Evolutionary conservation across 2,888 invertebrate species (phyloP).

Genomic region (Pollenia griseotomentosa): DNA sequence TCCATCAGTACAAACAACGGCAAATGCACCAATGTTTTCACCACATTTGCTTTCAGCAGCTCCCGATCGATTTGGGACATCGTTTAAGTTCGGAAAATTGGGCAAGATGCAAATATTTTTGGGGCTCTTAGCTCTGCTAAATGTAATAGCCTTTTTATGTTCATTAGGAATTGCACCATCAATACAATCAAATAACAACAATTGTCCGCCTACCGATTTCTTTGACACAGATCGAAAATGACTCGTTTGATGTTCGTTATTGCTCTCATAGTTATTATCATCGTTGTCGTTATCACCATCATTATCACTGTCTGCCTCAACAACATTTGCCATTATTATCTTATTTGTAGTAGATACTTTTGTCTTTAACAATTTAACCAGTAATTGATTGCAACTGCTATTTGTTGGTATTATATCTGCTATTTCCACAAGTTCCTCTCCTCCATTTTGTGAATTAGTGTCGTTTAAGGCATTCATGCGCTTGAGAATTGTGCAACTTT

Average conservation of each 20-base stretch:
- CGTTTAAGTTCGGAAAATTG: slow-evolving; percentile 69
- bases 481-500: slow-evolving; percentile 80
- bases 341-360: slow-evolving; percentile 75
- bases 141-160: slow-evolving; percentile 84
- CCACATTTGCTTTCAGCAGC: slow-evolving; percentile 54
- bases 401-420: slow-evolving; percentile 88
- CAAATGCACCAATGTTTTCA: slow-evolving; percentile 87
- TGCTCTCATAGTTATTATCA: slow-evolving; percentile 74
- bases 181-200: slow-evolving; percentile 80
- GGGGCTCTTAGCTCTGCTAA: slow-evolving; percentile 88
- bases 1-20: slow-evolving; percentile 91
- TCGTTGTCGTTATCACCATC: slow-evolving; percentile 78
- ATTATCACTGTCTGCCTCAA: slow-evolving; percentile 75
- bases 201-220: slow-evolving; percentile 79
- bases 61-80: slow-evolving; percentile 5
- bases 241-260: slow-evolving; percentile 53
- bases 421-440: slow-evolving; percentile 80
- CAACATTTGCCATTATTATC: slow-evolving; percentile 80
- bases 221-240: slow-evolving; percentile 40
- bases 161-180: slow-evolving; percentile 80
- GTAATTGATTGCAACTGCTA: slow-evolving; percentile 87
- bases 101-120: slow-evolving; percentile 89
- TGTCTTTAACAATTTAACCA: slow-evolving; percentile 85
- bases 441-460: slow-evolving; percentile 74
- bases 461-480: slow-evolving; percentile 79